Conservation (phyloP, 2,797 vertebrate genomes). For the Paguma larvata region DNA sequence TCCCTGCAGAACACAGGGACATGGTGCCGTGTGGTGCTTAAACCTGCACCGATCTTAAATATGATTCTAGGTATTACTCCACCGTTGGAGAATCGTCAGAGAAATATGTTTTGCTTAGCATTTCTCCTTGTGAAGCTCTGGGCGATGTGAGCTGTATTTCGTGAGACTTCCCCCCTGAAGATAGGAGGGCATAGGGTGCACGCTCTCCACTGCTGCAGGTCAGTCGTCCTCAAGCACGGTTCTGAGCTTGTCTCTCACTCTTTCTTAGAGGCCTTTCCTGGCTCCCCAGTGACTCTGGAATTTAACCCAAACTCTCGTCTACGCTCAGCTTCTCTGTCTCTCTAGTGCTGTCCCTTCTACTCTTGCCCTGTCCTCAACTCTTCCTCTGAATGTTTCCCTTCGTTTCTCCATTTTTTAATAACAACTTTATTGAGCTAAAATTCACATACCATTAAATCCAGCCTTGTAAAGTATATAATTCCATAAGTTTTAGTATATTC, state of each 20-base stretch:
- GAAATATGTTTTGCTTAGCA: background rate
- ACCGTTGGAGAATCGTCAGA: background rate
- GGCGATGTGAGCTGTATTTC: background rate
- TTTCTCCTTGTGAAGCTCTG: background rate
- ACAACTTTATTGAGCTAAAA: background rate
- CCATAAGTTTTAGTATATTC: conserved; percentile 1
- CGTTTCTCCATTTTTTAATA: background rate
- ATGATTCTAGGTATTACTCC: background rate
- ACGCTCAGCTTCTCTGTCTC: background rate
- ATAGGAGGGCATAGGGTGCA: background rate
- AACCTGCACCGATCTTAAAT: background rate
- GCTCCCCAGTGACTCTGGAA: background rate
- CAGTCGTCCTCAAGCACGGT: background rate
- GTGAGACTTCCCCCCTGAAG: background rate
- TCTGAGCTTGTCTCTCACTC: background rate
- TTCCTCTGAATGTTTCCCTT: background rate
- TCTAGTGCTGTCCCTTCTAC: background rate
- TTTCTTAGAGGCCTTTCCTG: background rate
- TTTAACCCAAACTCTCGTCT: background rate
- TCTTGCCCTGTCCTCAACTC: background rate
- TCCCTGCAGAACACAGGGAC: background rate
- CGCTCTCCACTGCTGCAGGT: background rate
- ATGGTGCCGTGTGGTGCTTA: background rate
- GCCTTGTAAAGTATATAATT: background rate
- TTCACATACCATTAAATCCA: background rate